Evolutionary conservation across 2,113 vertebrate species (phyloP).

Genomic region (Melanerpes aurifrons): DNA sequence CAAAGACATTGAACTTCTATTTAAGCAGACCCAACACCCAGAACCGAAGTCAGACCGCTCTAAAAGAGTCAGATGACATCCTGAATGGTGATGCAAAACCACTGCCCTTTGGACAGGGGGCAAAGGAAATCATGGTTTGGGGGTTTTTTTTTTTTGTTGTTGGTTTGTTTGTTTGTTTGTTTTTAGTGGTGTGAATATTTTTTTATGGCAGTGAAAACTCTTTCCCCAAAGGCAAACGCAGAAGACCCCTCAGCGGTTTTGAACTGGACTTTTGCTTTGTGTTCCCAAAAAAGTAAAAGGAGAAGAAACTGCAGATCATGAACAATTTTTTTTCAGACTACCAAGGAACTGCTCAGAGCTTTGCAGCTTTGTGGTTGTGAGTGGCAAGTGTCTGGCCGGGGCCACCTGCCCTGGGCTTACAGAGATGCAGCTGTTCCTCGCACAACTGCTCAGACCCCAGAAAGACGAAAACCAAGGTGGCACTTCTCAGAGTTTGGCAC

Average conservation of each 20-base stretch:
- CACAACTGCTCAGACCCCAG: constrained; percentile 90
- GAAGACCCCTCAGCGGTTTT: constrained; percentile 45
- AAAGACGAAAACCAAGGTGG: constrained; percentile 79
- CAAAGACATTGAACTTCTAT: constrained; percentile 53
- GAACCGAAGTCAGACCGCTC: constrained; percentile 17
- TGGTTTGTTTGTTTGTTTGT: neutral
- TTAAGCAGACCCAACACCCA: constrained; percentile 15
- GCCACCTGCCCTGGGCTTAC: constrained; percentile 85
- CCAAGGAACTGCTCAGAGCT: constrained; percentile 36
- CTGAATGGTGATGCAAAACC: constrained; percentile 35
- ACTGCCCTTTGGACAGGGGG: constrained; percentile 16
- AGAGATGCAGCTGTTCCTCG: constrained; percentile 88
- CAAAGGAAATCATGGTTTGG: neutral
- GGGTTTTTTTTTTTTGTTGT: no score
- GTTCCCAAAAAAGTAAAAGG: constrained; percentile 46
- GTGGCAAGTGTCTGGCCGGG: constrained; percentile 82
- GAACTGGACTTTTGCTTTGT: constrained; percentile 65
- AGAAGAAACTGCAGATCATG: constrained; percentile 4
- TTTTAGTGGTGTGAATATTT: constrained; percentile 71
- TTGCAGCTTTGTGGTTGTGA: constrained; percentile 74
- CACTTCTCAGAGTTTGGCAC: constrained; percentile 76
- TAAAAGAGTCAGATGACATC: neutral
- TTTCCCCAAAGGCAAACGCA: constrained; percentile 28
- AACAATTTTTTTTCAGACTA: neutral
- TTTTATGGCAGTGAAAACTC: constrained; percentile 68